Evolutionary conservation across 2,113 vertebrate genomes (phyloP).

Genomic region (Chlamydotis undulata): DNA sequence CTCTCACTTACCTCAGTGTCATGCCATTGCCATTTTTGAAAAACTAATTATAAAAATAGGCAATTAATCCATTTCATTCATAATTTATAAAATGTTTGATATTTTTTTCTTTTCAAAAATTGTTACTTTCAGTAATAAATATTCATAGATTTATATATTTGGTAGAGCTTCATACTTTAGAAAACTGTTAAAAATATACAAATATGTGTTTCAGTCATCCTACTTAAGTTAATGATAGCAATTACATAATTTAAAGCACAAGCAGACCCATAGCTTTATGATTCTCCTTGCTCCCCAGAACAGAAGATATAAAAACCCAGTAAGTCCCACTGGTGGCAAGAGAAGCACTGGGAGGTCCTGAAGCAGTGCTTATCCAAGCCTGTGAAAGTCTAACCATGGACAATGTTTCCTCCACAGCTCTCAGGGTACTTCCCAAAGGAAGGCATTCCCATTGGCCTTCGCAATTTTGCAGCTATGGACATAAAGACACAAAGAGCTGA

Average conservation of each 20-base stretch:
- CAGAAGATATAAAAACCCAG: neutral
- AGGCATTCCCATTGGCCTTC: neutral
- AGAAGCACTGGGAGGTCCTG: neutral
- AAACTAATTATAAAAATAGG: neutral
- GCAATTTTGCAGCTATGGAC: rapidly evolving
- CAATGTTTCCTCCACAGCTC: neutral
- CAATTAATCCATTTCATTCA: neutral
- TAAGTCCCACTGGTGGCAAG: neutral
- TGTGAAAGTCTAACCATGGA: neutral
- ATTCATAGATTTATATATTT: neutral
- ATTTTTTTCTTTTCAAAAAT: neutral
- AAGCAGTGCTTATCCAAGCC: neutral
- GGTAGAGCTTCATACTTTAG: neutral
- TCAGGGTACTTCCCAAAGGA: neutral
- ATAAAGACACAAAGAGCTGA: neutral
- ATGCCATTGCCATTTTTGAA: neutral
- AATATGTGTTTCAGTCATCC: neutral
- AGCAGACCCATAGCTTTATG: neutral
- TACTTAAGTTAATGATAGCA: neutral
- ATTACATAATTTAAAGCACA: neutral
- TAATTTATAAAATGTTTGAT: neutral
- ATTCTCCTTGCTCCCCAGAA: neutral
- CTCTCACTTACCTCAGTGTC: neutral
- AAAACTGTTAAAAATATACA: neutral
- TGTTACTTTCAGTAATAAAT: neutral